Evolutionary conservation across 2,113 vertebrate species (phyloP).

Genomic region (Lepisosteus osseus): DNA sequence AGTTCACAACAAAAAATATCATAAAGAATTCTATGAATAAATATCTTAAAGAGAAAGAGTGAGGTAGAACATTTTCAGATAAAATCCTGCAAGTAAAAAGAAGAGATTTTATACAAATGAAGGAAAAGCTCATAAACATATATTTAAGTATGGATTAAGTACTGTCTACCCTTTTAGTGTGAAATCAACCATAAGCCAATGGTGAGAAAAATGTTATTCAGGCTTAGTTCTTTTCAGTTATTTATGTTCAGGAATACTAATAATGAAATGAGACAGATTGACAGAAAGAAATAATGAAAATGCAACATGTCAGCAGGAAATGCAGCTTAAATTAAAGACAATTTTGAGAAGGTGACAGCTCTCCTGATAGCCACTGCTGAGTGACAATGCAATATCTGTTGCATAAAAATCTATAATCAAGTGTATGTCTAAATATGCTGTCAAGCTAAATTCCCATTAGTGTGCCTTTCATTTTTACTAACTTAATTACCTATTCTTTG

Average conservation of each 20-base stretch:
- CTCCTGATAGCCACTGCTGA: slow-evolving; percentile 12
- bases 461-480: slow-evolving; percentile 25
- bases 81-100: too few species aligned
- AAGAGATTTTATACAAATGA: too few species aligned
- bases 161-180: neutral
- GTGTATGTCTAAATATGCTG: slow-evolving; percentile 32
- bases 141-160: too few species aligned
- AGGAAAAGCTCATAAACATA: too few species aligned
- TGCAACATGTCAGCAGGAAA: slow-evolving; percentile 29
- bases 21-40: too few species aligned
- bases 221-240: neutral
- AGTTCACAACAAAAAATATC: too few species aligned
- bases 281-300: slow-evolving; percentile 38
- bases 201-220: neutral
- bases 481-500: slow-evolving; percentile 22
- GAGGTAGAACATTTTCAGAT: too few species aligned
- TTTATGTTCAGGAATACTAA: slow-evolving; percentile 11
- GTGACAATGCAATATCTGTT: slow-evolving; percentile 21
- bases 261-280: slow-evolving; percentile 15
- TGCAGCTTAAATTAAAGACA: slow-evolving; percentile 37
- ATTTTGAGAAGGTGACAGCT: slow-evolving; percentile 34
- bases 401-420: slow-evolving; percentile 35
- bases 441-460: slow-evolving; percentile 26
- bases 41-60: too few species aligned
- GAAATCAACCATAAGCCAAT: neutral